Conservation (phyloP, 2,113 vertebrate species). For the Macquaria australasica region DNA sequence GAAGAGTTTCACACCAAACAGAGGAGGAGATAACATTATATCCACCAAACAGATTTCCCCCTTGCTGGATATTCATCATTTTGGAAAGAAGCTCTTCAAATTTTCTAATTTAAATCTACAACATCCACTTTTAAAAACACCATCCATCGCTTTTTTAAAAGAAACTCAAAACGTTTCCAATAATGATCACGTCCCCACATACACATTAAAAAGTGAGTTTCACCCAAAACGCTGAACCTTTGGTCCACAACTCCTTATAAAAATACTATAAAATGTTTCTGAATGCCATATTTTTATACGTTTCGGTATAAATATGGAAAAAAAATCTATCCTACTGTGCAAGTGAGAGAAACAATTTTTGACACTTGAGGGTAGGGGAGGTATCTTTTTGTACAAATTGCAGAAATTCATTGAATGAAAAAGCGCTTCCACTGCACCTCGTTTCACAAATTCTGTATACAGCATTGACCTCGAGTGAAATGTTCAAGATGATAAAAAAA, state of each 20-base stretch:
- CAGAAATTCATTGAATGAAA: conserved; percentile 68
- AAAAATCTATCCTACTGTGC: conserved; percentile 84
- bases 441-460: conserved; percentile 60
- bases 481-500: conserved; percentile 46
- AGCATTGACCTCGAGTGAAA: conserved; percentile 60
- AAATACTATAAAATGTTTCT: conserved; percentile 87
- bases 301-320: conserved; percentile 85
- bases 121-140: conserved; percentile 59
- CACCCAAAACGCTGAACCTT: conserved; percentile 79
- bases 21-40: no score
- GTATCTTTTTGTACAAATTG: conserved; percentile 81
- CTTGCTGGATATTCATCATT: conserved; percentile 34
- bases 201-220: conserved; percentile 75
- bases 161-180: conserved; percentile 63
- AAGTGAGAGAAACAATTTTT: conserved; percentile 80
- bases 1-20: conserved; percentile 63
- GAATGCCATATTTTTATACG: conserved; percentile 74
- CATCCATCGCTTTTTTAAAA: conserved; percentile 46
- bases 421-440: conserved; percentile 53
- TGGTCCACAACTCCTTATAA: conserved; percentile 84
- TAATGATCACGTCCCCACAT: conserved; percentile 44
- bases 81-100: conserved; percentile 53
- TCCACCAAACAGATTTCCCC: conserved; percentile 18
- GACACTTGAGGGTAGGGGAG: conserved; percentile 73
- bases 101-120: conserved; percentile 61